phyloP scores from a whole-genome alignment of 2,888 invertebrate genomes.

The Slavum lentiscoides region DNA sequence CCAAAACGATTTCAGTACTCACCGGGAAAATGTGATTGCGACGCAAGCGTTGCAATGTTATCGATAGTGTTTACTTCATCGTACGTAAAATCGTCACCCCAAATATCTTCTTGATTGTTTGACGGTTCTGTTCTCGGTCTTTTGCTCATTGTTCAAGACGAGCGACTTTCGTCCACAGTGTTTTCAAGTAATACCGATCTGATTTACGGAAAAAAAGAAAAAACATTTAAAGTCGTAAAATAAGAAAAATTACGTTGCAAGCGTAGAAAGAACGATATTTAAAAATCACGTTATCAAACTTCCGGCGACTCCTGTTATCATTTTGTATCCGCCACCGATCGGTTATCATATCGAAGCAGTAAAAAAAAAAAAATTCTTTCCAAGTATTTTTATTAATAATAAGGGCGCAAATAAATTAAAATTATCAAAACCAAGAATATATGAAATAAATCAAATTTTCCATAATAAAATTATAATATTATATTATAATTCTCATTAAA shows the following conservation, averaged over 20 bases:
- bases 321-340: background rate
- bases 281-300: constrained; percentile 2
- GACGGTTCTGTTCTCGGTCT: constrained; percentile 39
- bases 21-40: constrained; percentile 36
- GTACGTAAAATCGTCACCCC: constrained; percentile 47
- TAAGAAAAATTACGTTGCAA: no score
- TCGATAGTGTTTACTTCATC: constrained; percentile 43
- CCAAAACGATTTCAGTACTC: background rate
- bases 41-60: constrained; percentile 39
- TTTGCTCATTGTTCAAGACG: constrained; percentile 28
- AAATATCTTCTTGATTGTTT: constrained; percentile 29
- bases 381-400: background rate
- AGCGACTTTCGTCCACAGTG: background rate
- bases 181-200: no score
- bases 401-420: background rate
- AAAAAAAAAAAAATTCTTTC: background rate
- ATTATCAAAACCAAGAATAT: background rate
- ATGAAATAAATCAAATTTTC: background rate
- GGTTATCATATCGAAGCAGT: constrained; percentile 8
- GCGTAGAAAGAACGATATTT: background rate
- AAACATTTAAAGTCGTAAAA: no score
- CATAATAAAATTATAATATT: no score
- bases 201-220: no score
- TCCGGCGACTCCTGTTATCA: background rate
- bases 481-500: background rate